Evolutionary conservation across 2,888 invertebrate species (phyloP), one percentile per base, ranked within the genome.

Genomic region (Danaus chrysippus): DNA sequence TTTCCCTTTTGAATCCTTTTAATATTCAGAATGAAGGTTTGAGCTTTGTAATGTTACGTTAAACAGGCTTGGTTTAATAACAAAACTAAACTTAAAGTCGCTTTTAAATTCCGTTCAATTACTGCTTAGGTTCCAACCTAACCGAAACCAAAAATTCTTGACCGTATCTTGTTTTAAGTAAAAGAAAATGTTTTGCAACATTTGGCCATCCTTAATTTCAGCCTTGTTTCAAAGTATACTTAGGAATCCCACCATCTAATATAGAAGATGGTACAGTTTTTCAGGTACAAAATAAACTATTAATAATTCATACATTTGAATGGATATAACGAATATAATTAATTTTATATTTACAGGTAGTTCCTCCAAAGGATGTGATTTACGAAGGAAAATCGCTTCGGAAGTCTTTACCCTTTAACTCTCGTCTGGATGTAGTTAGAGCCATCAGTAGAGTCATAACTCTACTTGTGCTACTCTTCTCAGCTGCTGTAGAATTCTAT

Each of bases 201-300:
- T 34, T 34, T 8, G 17, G 17, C 49, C 19, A 54, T 63, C 60
- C 58, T 64, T 61, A 63, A 65, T 71, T 87, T 15, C 88, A 89
- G 88, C 84, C 81, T 6, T 87, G 88, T 68, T 69, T 77, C 58
- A 72, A 76, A 66, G 66, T 63, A 59, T 65, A 65, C 42, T 42
- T 62, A 54, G 73, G 68, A 63, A 63, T 68, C 65, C 57, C 68
- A 34, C 86, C 87, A 1, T 78, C 85, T 23, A 73, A 74, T 49
- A 78, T 89, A 61, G 88, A 89, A 68, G 70, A 79, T 42, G 88
- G 87, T 44, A 74, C 81, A 67, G 86, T 83, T 58, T 89, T 89
- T 75, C 76, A 88, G 89, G 89, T 89, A 83, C 61, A 10, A 10
- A 10, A 17, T 17, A 49, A 49, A 49, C n/a, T 46, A 49, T 49